Base-by-base conservation (phyloP, 2,888 invertebrate species). In the Agrochola litura region DNA sequence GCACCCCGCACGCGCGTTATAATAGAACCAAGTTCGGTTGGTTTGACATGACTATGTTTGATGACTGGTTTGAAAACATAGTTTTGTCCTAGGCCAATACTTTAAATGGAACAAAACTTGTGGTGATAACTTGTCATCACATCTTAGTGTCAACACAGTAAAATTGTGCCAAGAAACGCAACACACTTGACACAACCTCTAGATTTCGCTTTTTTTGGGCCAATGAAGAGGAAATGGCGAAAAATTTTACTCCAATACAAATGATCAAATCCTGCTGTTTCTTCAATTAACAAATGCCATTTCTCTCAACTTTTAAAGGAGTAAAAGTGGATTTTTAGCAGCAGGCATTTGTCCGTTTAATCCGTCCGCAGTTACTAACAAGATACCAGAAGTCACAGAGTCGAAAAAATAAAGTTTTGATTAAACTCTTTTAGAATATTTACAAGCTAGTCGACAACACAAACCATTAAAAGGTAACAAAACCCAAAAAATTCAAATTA, bases 11-110 rank as follows among this genome's bases (percentile, higher is more conserved):
- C 58, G n/a, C 73, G 2, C 78, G 81, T 14, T 88, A 82, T 37
- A 93, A 87, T 30, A 73, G 92, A 6, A 89, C 91, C 6, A 87
- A 88, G 77, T 90, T 88, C 41, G 95, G 93, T 5, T 93, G 92
- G 92, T 91, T 93, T 84, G 89, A 91, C 73, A 72, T 71, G 41
- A n/a, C 6, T 16, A n/a, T 56, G 46, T 86, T 86, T 56, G 60
- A 71, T 76, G 89, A 92, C 74, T 92, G 91, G 90, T 76, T 71
- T 76, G 64, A 64, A 71, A 2, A 37, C 0, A 65, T 76, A 1
- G 71, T 76, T 64, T 1, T 75, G 3, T 70, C 75, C 70, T 75
- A 56, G 75, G 70, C 70, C 69, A 75, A 37, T 68, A 1, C 0
- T 30, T 68, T 73, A 73, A 68, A 74, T 61, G 68, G 68, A 3